Conservation (phyloP, 2,797 vertebrate species). For the Graptemys geographica region DNA sequence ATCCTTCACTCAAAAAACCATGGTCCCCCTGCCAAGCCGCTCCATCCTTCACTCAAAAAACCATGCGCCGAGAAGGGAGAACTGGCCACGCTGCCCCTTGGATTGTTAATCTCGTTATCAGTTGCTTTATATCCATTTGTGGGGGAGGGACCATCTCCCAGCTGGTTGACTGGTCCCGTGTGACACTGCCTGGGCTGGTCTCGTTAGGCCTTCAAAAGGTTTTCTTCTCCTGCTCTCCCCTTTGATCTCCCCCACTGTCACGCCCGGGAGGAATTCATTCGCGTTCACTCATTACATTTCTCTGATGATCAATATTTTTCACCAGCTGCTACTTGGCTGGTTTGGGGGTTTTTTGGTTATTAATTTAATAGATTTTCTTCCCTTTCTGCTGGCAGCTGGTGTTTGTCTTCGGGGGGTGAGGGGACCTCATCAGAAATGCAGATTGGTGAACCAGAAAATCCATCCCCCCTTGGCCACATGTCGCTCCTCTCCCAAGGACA, state of each 20-base stretch:
- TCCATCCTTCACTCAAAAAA: not conserved
- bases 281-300: slow-evolving; percentile 64
- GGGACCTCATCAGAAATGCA: not conserved
- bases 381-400: not conserved
- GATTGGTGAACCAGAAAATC: not conserved
- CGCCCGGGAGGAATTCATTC: not conserved
- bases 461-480: not conserved
- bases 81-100: not conserved
- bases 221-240: not conserved
- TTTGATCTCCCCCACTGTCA: not conserved
- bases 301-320: slow-evolving; percentile 23
- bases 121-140: not conserved
- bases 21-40: no score
- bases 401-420: not conserved
- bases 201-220: not conserved
- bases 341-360: not conserved
- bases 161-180: not conserved
- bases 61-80: not conserved
- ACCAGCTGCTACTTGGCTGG: slow-evolving; percentile 50
- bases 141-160: not conserved
- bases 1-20: not conserved
- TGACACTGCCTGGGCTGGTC: not conserved
- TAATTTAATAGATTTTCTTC: not conserved
- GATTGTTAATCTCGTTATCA: not conserved
- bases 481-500: not conserved